Base-by-base conservation (phyloP, 2,113 vertebrate genomes). In the Cephalopterus ornatus region DNA sequence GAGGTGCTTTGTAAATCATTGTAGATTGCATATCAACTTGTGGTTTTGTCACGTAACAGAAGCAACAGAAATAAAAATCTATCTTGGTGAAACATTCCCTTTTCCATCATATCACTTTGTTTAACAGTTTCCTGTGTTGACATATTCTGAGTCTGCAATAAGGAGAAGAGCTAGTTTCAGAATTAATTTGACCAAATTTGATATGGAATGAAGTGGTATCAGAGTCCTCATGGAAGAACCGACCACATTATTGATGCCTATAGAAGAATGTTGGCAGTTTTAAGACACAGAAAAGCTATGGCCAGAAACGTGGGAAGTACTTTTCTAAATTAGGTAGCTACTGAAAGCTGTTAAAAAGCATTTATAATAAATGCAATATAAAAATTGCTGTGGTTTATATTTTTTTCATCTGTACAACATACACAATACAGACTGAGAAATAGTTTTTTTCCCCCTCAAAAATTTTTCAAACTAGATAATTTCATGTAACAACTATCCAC, bases 1-100 rank as follows among this genome's bases (percentile, higher is more conserved):
- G 14, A 71, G 20, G 39, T 70, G 50, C 49, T 94, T 91, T 93
- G 85, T 93, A 95, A 97, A 97, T 96, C 65, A 83, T 33, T 85
- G 37, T 77, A 91, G 75, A 92, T 95, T 82, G 28, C 91, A 39
- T 86, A 93, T 95, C 87, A 96, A 16, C 79, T 93, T 75, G 18
- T 77, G 27, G 9, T 71, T 96, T 94, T 96, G 87, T 95, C 91
- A 92, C 66, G 91, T 49, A 96, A 63, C 74, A 95, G 77, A 96
- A 95, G 62, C 18, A 83, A 74, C 59, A 93, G 78, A 94, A 96
- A 97, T 82, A 93, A 92, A 97, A 96, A 85, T 71, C 47, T 89
- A 20, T 76, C 84, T 92, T 61, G 9, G 13, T 81, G 63, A 91
- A 92, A 87, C 58, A 74, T 92, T 90, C 22, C 8, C 23, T 97